Base-by-base conservation (phyloP, 2,888 invertebrate species). In the Thymelicus lineola region DNA sequence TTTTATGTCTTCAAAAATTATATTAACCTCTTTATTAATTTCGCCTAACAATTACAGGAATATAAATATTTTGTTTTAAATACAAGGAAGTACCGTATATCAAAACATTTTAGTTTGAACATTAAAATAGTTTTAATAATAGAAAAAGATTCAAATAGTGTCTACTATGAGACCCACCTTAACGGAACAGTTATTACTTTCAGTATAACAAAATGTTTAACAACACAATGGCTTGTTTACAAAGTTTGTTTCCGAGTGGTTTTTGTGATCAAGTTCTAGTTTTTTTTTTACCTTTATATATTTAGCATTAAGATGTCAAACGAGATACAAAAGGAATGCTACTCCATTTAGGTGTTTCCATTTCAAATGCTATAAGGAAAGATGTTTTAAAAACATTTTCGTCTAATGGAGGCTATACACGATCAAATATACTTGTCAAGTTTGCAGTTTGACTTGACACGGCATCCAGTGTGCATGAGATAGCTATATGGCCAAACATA, bases 241-340 rank as follows among this genome's bases (percentile, higher is more conserved):
- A 50, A 48, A 50, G 48, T 50, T 50, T 50, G 48, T 50, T 50
- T 50, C 17, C 17, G 7, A 42, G 42, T 42, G 48, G 15, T 50
- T 50, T 50, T 50, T 50, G 48, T 17, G 7, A 50, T 50, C 7
- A 50, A 50, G 7, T 15, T 50, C 48, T 50, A 7, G 17, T 17
- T 15, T 17, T 50, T n/a, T 50, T 50, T 17, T 50, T 12, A 7
- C 7, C n/a, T 50, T 50, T 50, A 17, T 50, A 15, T 17, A 50
- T 17, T 15, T 50, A 17, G 48, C 15, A 50, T 50, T 50, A 50
- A 50, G 48, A 50, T 17, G 48, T 50, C 48, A 50, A 50, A 15
- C 48, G 48, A 50, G 17, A 9, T 50, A 15, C 48, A 50, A 50
- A 50, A 50, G 17, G 48, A 50, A 1, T 17, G 17, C 15, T 48